Evolutionary conservation across 2,888 invertebrate species (phyloP).

Genomic region (Ommatoiulus sabulosus): DNA sequence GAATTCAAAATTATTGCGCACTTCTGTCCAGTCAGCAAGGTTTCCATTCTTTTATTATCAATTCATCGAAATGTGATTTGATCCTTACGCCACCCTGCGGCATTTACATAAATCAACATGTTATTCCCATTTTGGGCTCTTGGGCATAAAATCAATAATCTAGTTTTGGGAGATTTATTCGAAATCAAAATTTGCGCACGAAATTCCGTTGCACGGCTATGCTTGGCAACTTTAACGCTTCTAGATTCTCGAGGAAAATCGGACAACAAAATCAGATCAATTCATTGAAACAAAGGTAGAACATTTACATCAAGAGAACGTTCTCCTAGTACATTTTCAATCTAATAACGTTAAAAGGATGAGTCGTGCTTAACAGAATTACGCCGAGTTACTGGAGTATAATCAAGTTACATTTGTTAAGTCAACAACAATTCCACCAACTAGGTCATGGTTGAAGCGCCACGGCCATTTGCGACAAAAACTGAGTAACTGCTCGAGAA

Average conservation of each 20-base stretch:
- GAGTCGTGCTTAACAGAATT: no score
- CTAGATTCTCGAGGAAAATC: not conserved
- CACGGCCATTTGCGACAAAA: no score
- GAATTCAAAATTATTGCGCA: not conserved
- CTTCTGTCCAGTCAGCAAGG: not conserved
- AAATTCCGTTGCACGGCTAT: not conserved
- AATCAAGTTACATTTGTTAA: no score
- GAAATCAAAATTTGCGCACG: not conserved
- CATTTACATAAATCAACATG: not conserved
- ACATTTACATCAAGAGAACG: not conserved
- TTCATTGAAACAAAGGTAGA: not conserved
- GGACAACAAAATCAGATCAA: not conserved
- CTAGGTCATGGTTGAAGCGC: no score
- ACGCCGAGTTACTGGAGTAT: no score
- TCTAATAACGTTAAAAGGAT: no score
- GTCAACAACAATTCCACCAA: no score
- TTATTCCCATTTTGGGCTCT: not conserved
- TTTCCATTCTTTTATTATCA: not conserved
- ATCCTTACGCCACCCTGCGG: not conserved
- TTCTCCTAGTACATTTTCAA: no score
- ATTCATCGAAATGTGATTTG: not conserved
- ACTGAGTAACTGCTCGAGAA: no score
- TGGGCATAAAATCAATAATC: slow-evolving; percentile 7
- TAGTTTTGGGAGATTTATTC: not conserved
- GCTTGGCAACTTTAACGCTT: not conserved